Evolutionary conservation across 2,888 invertebrate genomes (phyloP).

Genomic region (Prenolepis imparis): DNA sequence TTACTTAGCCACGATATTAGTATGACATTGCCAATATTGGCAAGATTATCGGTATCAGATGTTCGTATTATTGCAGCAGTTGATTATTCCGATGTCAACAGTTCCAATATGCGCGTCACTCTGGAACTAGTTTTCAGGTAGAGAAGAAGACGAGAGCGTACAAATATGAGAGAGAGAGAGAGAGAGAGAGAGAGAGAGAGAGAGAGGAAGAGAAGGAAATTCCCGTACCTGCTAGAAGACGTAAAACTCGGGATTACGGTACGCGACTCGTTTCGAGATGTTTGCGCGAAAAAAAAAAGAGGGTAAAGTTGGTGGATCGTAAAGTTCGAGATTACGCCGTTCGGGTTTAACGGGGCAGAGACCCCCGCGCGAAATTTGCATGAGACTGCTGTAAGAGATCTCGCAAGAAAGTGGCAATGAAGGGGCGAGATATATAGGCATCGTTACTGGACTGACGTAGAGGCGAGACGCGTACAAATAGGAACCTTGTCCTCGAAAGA

Average conservation of each 20-base stretch:
- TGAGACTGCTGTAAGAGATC: conserved; percentile 61
- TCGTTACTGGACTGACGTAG: conserved; percentile 56
- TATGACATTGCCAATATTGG: conserved; percentile 45
- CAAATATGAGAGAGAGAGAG: conserved; percentile 9
- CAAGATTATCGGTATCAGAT: conserved; percentile 57
- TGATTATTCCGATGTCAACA: conserved; percentile 53
- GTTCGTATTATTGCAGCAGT: conserved; percentile 53
- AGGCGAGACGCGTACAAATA: conserved; percentile 50
- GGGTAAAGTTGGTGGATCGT: conserved; percentile 64
- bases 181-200: neutral
- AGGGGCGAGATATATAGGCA: conserved; percentile 58
- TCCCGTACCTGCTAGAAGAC: conserved; percentile 37
- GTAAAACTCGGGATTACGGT: conserved; percentile 64
- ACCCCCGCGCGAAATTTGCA: conserved; percentile 62
- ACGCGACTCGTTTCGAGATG: conserved; percentile 54
- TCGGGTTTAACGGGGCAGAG: conserved; percentile 63
- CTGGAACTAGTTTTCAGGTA: conserved; percentile 22
- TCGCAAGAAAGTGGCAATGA: conserved; percentile 63
- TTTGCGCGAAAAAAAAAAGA: conserved; percentile 45
- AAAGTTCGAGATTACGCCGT: conserved; percentile 70
- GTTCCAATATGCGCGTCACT: conserved; percentile 22
- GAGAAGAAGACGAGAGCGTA: conserved; percentile 19
- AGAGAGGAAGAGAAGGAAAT: neutral
- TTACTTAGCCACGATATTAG: conserved; percentile 61
- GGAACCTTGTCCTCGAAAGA: conserved; percentile 29